Percentiles rank a stretch among this genome's conserved stretches.
phyloP scores from a whole-genome alignment of 2,113 vertebrate genomes.

The Catharus bicknelli region DNA sequence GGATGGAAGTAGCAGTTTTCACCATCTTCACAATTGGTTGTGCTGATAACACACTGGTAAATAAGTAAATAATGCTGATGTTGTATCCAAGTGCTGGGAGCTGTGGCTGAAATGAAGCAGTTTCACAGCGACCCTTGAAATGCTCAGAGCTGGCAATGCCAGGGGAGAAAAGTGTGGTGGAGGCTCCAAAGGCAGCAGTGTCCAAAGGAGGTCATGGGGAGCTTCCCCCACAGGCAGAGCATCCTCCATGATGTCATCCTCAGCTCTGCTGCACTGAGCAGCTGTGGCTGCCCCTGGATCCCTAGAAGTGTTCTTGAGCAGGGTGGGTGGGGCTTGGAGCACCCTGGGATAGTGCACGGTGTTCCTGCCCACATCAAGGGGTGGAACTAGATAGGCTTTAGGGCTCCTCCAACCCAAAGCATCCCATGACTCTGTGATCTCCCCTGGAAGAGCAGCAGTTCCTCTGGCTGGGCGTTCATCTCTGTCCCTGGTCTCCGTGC shows the following conservation, averaged over 20 bases:
- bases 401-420: not conserved
- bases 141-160: not conserved
- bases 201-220: not conserved
- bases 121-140: not conserved
- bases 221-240: not conserved
- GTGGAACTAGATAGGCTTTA: not conserved
- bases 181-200: not conserved
- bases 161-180: fast-evolving
- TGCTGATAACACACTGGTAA: not conserved
- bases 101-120: not conserved
- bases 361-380: not conserved
- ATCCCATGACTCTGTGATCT: not conserved
- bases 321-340: not conserved
- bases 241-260: not conserved
- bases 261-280: not conserved
- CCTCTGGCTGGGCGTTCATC: not conserved
- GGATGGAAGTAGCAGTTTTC: not conserved
- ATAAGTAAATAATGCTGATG: not conserved
- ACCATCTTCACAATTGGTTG: not conserved
- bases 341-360: not conserved
- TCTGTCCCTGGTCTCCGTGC: fast-evolving
- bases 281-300: not conserved
- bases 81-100: not conserved
- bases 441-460: not conserved
- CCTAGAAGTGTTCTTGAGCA: not conserved